Base-by-base conservation (phyloP, 2,888 invertebrate genomes). In the Eutolmus rufibarbis region DNA sequence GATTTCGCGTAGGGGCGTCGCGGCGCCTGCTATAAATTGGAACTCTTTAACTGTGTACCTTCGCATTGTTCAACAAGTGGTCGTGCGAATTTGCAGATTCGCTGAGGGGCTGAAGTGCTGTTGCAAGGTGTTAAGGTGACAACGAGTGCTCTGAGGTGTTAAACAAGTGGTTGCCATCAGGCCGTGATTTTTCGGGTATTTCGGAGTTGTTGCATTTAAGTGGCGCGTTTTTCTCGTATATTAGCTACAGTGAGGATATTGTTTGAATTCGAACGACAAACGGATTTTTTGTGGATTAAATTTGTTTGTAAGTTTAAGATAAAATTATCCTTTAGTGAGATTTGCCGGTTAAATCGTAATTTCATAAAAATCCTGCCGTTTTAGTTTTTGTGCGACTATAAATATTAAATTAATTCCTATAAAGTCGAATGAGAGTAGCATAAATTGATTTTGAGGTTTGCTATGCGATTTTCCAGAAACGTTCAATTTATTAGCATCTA, bases 11-110 rank as follows among this genome's bases (percentile, higher is more conserved):
- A 37, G 74, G 40, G 74, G 85, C 85, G 46, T n/a, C 46, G 28
- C 14, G 19, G n/a, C 43, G 16, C 19, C 19, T n/a, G 19, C 87
- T 89, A 91, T 91, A 91, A 91, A 91, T 91, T 91, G 90, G 90
- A 89, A 90, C 89, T 89, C 89, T 89, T 89, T 84, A 88, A 86
- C 89, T 89, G 89, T 90, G 90, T 89, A 85, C 89, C 89, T 89
- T 91, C 90, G 91, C 92, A 92, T 92, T 92, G 92, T 90, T 92
- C 92, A 92, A 92, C 92, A 92, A 92, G 92, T 92, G 91, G 90
- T 89, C 89, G 89, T 82, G 81, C 89, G 89, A 88, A 88, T 85
- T 86, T 86, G 79, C 76, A 66, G 76, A 46, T 66, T 82, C 81
- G 87, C 86, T 56, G 88, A 76, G 74, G 34, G 84, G 46, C 76